Percentiles rank a stretch among this genome's conserved stretches.
These are phyloP conservation scores for Ctenochaetus hawaiiensis DNA, from an alignment of 2,797 vertebrate genomes.

Conservation along the genomic window DNA sequence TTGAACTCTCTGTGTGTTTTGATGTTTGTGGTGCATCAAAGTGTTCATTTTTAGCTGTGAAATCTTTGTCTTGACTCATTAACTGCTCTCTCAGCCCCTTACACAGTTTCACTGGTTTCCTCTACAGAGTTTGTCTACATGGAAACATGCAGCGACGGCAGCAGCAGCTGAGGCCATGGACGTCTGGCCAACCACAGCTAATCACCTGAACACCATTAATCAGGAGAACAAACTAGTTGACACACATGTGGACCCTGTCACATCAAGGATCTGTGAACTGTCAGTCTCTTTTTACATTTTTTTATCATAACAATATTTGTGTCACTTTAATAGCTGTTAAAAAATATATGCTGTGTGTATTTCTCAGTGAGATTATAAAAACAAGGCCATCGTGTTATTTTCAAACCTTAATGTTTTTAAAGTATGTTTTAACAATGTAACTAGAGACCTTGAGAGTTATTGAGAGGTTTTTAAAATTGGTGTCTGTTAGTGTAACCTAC, in stretches of 20 bases:
- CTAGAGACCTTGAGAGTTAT: not conserved
- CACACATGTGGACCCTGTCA: no score
- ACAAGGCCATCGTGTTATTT: not conserved
- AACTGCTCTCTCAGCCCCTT: not conserved
- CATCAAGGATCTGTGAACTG: not conserved
- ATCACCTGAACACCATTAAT: not conserved
- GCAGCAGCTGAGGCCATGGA: slow-evolving; percentile 10
- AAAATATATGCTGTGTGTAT: not conserved
- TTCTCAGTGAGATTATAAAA: not conserved
- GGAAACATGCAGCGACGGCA: slow-evolving; percentile 58
- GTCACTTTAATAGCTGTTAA: not conserved
- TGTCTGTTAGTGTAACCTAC: not conserved
- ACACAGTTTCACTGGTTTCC: slow-evolving; percentile 39
- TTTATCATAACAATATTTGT: no score
- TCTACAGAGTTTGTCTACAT: slow-evolving; percentile 69
- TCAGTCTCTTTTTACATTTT: no score
- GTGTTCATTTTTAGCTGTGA: not conserved
- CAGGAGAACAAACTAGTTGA: slow-evolving; percentile 8
- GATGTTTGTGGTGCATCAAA: slow-evolving; percentile 15
- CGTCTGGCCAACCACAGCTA: no score
- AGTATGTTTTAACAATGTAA: no score
- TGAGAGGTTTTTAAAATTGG: not conserved
- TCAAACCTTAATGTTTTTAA: not conserved
- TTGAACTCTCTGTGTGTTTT: not conserved
- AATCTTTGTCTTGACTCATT: not conserved